Conservation (phyloP, 2,797 vertebrate genomes). For the Siniperca obscura region DNA sequence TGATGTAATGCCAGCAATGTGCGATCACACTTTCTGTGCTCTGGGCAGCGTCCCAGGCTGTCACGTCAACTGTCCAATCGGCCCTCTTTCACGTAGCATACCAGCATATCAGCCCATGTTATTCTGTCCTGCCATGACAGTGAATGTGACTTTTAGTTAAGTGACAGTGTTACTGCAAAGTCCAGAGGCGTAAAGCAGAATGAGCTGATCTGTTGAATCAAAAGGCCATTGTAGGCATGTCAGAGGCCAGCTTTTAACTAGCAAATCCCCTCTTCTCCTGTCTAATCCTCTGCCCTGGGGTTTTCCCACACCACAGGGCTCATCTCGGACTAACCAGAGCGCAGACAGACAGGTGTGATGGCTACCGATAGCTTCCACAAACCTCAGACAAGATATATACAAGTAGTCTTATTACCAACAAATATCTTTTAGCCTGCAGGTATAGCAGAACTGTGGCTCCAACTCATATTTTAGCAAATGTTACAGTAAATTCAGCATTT, state of each 20-base stretch:
- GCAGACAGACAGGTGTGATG: conserved; percentile 50
- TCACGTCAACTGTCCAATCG: conserved; percentile 16
- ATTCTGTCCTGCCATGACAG: conserved; percentile 39
- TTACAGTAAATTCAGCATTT: not conserved
- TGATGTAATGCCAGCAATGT: conserved; percentile 28
- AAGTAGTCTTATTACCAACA: conserved; percentile 7
- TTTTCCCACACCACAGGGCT: conserved; percentile 74
- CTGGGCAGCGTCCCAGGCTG: conserved; percentile 12
- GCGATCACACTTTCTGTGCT: conserved; percentile 28
- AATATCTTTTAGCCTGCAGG: not conserved
- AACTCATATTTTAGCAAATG: not conserved
- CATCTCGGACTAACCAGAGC: conserved; percentile 54
- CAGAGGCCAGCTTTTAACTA: conserved; percentile 78
- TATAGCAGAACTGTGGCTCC: not conserved
- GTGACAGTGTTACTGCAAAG: conserved; percentile 48
- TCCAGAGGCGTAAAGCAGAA: conserved; percentile 50
- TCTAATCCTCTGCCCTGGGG: conserved; percentile 73
- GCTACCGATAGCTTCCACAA: conserved; percentile 28
- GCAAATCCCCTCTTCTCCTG: conserved; percentile 71
- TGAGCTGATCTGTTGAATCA: conserved; percentile 70
- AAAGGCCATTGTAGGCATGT: conserved; percentile 74
- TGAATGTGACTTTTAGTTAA: conserved; percentile 51
- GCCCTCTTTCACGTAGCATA: conserved; percentile 29
- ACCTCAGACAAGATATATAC: conserved; percentile 33
- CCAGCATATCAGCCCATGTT: conserved; percentile 25